Percentiles rank a stretch among this genome's conserved stretches.
These are phyloP conservation scores for Schizopygopsis malacanthus DNA, from an alignment of 2,797 vertebrate species.

Conservation along the genomic window DNA sequence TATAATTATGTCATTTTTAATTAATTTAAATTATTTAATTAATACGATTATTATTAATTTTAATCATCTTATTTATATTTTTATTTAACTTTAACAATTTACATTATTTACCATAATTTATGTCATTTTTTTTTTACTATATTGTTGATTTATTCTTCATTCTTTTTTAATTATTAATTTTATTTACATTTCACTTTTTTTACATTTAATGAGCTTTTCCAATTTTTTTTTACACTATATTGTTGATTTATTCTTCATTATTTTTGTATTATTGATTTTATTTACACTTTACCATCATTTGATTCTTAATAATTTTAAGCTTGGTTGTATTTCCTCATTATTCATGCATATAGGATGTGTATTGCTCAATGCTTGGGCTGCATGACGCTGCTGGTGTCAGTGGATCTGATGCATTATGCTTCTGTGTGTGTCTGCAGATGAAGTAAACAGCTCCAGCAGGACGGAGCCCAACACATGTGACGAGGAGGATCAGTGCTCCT, in stretches of 20 bases:
- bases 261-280: not conserved
- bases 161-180: not conserved
- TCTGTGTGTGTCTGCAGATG: slow-evolving; percentile 44
- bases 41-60: not conserved
- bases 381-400: no score
- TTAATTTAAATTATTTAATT: not conserved
- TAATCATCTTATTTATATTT: not conserved
- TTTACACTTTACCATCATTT: not conserved
- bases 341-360: not conserved
- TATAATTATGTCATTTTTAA: not conserved
- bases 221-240: no score
- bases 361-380: not conserved
- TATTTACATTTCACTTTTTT: no score
- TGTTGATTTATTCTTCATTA: no score
- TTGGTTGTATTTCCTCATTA: not conserved
- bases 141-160: not conserved
- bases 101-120: not conserved
- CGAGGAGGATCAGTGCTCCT: slow-evolving; percentile 1
- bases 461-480: slow-evolving; percentile 51
- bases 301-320: no score
- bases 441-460: slow-evolving; percentile 14
- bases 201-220: no score
- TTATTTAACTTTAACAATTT: not conserved
- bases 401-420: not conserved
- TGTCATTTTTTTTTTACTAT: not conserved